Evolutionary conservation across 1,140 invertebrate genomes (phyloP), one percentile per base, ranked within the genome.

Genomic region (Drosophila pectinifera): DNA sequence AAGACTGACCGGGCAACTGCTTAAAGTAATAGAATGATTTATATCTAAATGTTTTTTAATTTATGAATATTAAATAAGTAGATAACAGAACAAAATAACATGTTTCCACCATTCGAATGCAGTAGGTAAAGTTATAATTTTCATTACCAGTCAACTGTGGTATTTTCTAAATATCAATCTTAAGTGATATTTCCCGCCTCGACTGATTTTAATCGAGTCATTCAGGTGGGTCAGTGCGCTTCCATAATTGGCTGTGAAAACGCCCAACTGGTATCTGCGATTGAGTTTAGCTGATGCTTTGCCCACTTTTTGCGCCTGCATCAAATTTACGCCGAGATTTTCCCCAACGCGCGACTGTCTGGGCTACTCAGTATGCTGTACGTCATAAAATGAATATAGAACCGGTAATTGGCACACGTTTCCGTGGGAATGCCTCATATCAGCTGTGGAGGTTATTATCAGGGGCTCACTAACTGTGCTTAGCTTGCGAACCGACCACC

Each of bases 341-440:
- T 73, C 61, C 79, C 73, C 59, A 20, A 57, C 41, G 62, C 18
- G 28, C 49, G 24, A 54, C 26, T 22, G 18, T 57, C 45, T 67
- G 16, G 26, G 20, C 26, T 18, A 58, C 18, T 51, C 10, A 28
- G 46, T 53, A 4, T 39, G 3, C 22, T 41, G 56, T 45, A 72
- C 78, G 74, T 81, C 78, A 77, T 18, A 8, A 43, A 11, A 16
- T 24, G 55, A 36, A 53, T 26, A 8, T 41, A 51, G 42, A 81
- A 77, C 78, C 65, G 58, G 78, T 80, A 62, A 38, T 48, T n/a
- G 22, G 43, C 34, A 38, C 41, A 51, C 28, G 46, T 38, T 64
- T 46, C 18, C 20, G 31, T 70, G 51, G 68, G 68, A 70, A 62
- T 62, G 78, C 73, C 73, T 69, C 39, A 11, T 4, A 70, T 57